These are phyloP conservation scores for Theristicus caerulescens DNA, from an alignment of 2,113 vertebrate species.

Conservation along the genomic window DNA sequence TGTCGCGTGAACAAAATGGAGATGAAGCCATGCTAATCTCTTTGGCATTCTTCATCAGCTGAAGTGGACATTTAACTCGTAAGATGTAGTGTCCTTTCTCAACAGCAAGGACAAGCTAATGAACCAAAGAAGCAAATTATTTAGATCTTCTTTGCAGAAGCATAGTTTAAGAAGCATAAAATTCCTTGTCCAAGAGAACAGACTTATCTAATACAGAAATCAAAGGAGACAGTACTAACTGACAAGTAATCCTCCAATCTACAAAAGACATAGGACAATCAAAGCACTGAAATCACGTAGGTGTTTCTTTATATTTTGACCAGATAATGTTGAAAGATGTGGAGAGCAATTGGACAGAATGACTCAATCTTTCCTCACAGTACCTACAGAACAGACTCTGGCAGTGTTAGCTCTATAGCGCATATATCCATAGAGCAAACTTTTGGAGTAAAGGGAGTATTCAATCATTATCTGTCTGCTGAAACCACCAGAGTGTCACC, in stretches of 20 bases:
- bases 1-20: background rate
- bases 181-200: background rate
- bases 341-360: background rate
- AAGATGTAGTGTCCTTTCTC: conserved; percentile 22
- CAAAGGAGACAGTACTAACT: background rate
- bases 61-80: background rate
- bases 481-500: background rate
- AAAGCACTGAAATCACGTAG: background rate
- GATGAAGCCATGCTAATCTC: background rate
- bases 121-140: conserved; percentile 41
- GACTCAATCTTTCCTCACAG: background rate
- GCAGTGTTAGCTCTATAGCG: background rate
- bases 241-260: background rate
- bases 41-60: background rate
- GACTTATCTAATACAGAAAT: background rate
- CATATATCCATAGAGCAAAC: background rate
- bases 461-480: background rate
- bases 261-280: background rate
- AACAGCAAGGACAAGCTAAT: conserved; percentile 48
- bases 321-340: background rate
- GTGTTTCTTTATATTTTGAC: background rate
- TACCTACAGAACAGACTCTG: background rate
- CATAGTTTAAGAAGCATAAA: background rate
- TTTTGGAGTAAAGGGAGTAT: background rate
- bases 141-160: conserved; percentile 1